Base-by-base conservation (phyloP, 2,888 invertebrate species). In the Cataglyphis livida region DNA sequence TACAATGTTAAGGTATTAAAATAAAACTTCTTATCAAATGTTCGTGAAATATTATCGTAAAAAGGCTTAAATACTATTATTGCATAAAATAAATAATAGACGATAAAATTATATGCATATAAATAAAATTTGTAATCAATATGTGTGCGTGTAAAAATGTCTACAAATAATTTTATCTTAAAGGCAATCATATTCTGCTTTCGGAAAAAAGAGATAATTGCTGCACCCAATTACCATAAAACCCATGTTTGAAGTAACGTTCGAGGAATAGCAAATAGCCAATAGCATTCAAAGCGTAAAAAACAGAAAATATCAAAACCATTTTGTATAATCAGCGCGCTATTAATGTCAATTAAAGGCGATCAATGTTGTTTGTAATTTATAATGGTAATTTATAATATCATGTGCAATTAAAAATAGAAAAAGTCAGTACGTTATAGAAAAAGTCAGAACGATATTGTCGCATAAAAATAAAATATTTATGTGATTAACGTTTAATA, bases 281-380 rank as follows among this genome's bases (percentile, higher is more conserved):
- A 68, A 79, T 28, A 18, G 12, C 32, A 1, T 70, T 44, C 1
- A 1, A 44, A 44, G 28, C 44, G 0, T 59, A 79, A 70, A 68
- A 70, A 70, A 62, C 59, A 70, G 78, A 59, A 79, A 79, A 59
- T 59, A 70, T 18, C 25, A 1, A 21, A 79, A 68, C 25, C 68
- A 70, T 79, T 59, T 38, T 44, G 44, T 44, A 70, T 61, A 79
- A 79, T 79, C 70, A 59, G 15, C n/a, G 18, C 4, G 18, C 59
- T 70, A 70, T 79, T 79, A 79, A 59, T 59, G 44, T 5, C 68
- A 59, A 79, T 79, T 79, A 79, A 68, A 68, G 35, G 15, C 68
- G 59, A 79, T 79, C 35, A 59, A 57, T 44, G 78, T 79, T 70
- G 44, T 1, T 35, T 25, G 70, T 79, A 44, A 79, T 79, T 68